Evolutionary conservation across 2,113 vertebrate species (phyloP), one percentile per base, ranked within the genome.

Genomic region (Hyperopisus bebe): DNA sequence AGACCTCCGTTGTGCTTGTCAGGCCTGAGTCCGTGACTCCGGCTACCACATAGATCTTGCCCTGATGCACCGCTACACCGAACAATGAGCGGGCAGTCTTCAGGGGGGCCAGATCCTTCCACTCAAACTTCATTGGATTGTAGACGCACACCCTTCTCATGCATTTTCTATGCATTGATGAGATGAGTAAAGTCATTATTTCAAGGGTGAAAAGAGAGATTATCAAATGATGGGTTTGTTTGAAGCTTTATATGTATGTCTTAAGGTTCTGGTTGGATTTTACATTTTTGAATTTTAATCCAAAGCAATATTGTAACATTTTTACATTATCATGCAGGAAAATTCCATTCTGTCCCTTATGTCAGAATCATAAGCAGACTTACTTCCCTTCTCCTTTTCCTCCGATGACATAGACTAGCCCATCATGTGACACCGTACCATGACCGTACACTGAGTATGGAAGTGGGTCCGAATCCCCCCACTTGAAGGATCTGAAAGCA

Each of bases 401-500:
- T 1, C 98, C 98, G 0, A 99, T 95, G 87, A 97, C 95, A 0
- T 99, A 99, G 53, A 99, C 87, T 0, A 98, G 96, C 3, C 97
- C 97, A 13, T 98, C 96, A 83, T 98, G 95, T 0, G 98, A 98
- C 0, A 98, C 95, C 10, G 97, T 97, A 0, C 95, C 94, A 0
- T 99, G 98, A 31, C 98, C 98, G 0, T 99, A 99, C 50, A 98
- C 98, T 0, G 94, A 89, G 0, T 98, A 99, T 0, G 98, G 98
- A 89, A 99, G 95, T 0, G 98, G 93, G 90, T 99, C 98, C 0
- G 97, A 97, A 90, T 99, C 98, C 0, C 98, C 98, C 98, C 98
- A 99, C 94, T 99, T 99, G 94, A 99, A 99, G 1, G 98, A 99
- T 91, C 98, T 99, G 93, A n/a, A 44, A 44, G 48, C 62, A 19